These are phyloP conservation scores for Phytoseiulus persimilis DNA, from an alignment of 2,888 invertebrate species.

Conservation along the genomic window DNA sequence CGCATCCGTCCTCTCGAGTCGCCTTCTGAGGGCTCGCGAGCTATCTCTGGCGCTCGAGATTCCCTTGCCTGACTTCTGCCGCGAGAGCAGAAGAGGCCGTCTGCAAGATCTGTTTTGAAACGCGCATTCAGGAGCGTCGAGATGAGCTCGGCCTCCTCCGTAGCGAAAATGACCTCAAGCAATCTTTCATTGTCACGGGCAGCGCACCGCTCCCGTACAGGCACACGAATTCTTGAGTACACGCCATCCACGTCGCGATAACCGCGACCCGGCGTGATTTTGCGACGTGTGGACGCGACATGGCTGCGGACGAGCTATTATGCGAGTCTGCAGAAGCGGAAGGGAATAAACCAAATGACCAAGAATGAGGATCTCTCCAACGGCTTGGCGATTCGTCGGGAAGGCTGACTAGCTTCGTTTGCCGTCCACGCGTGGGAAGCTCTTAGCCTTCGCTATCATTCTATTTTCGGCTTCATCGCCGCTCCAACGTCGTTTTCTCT, in stretches of 20 bases:
- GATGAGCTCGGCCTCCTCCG: background rate
- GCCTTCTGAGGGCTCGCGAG: too few species aligned
- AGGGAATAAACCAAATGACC: background rate
- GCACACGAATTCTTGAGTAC: background rate
- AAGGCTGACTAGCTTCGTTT: background rate
- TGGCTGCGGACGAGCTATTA: background rate
- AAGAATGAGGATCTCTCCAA: background rate
- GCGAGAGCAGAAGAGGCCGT: too few species aligned
- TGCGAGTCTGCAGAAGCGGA: background rate
- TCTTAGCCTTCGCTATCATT: background rate
- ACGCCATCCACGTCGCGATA: background rate
- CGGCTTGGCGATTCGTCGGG: background rate
- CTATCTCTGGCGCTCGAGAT: too few species aligned
- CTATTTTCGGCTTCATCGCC: background rate
- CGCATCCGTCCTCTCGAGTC: too few species aligned
- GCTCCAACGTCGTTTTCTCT: background rate
- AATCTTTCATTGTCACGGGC: background rate
- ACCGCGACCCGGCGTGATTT: too few species aligned
- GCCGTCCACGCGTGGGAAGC: background rate
- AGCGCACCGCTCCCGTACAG: background rate
- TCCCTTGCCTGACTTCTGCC: too few species aligned
- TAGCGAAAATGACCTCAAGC: background rate
- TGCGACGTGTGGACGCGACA: too few species aligned
- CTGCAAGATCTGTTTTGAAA: background rate
- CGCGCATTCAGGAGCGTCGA: background rate